Evolutionary conservation across 2,888 invertebrate genomes (phyloP), one percentile per base, ranked within the genome.

Genomic region (Synanthedon myopaeformis): DNA sequence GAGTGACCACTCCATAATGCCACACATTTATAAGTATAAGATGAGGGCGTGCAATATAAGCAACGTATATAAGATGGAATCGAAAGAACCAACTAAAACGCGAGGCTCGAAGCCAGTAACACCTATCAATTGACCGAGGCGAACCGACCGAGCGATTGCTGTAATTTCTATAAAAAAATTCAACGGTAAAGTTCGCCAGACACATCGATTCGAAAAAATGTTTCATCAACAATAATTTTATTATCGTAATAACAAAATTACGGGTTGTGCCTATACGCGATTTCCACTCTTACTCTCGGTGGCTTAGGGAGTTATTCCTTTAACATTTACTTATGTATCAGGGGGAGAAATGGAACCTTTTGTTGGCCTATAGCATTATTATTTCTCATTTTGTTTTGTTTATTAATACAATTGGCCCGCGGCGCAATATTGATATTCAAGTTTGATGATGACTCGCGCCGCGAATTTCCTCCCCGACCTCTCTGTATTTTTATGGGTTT

Each of bases 331-430:
- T 72, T 75, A 77, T 77, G 73, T 80, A 77, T 78, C 73, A 74
- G 73, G 85, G 86, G 87, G 86, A 86, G 85, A 86, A 86, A 85
- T 86, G 83, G 80, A 83, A 83, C 82, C 87, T 87, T 86, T 87
- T 87, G 87, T 87, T 87, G 80, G 85, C 81, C 87, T 82, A 83
- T 86, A 85, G 87, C 82, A 82, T 87, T 87, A 87, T 87, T 87
- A 87, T 87, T 85, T 87, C 83, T 83, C 86, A 86, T 87, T 87
- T 87, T 87, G 86, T 87, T 87, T 87, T 87, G 87, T 87, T 87
- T 87, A 87, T 87, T 87, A 87, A 87, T 87, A 87, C 86, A 86
- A 87, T 87, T 87, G 86, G 87, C 87, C 79, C 70, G 82, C 79
- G 87, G 87, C 87, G 83, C 82, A 85, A 86, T 87, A 87, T 87